phyloP scores from a whole-genome alignment of 2,888 invertebrate species.

The Agrochola litura region DNA sequence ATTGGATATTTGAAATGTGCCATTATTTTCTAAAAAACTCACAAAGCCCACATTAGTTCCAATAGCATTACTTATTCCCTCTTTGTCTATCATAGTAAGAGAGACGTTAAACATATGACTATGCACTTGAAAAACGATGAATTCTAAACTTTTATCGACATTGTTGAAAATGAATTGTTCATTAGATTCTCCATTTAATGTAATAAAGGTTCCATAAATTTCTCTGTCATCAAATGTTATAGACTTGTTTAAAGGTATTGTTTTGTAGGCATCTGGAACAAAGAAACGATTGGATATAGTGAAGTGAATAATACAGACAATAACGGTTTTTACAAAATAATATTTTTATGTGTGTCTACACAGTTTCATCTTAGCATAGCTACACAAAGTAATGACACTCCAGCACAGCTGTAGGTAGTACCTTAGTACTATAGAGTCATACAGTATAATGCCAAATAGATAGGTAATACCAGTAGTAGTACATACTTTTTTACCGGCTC shows the following conservation, averaged over 20 bases:
- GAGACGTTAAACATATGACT: conserved; percentile 90
- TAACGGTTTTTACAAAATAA: background rate
- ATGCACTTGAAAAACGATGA: conserved; percentile 92
- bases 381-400: background rate
- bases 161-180: conserved; percentile 82
- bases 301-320: background rate
- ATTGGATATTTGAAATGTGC: conserved; percentile 86
- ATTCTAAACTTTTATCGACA: conserved; percentile 86
- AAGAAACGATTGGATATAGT: conserved; percentile 21
- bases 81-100: conserved; percentile 84
- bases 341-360: background rate
- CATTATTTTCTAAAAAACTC: conserved; percentile 71
- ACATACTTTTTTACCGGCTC: background rate
- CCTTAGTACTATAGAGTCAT: background rate
- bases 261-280: conserved; percentile 79
- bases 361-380: background rate
- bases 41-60: conserved; percentile 92
- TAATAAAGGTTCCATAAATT: conserved; percentile 76
- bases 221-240: conserved; percentile 75
- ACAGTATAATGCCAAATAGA: background rate
- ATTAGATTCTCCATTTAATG: conserved; percentile 73
- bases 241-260: conserved; percentile 79
- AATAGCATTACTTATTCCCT: conserved; percentile 68
- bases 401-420: background rate
- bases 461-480: background rate